Evolutionary conservation across 2,113 vertebrate genomes (phyloP).

Genomic region (Oxyruncus cristatus): DNA sequence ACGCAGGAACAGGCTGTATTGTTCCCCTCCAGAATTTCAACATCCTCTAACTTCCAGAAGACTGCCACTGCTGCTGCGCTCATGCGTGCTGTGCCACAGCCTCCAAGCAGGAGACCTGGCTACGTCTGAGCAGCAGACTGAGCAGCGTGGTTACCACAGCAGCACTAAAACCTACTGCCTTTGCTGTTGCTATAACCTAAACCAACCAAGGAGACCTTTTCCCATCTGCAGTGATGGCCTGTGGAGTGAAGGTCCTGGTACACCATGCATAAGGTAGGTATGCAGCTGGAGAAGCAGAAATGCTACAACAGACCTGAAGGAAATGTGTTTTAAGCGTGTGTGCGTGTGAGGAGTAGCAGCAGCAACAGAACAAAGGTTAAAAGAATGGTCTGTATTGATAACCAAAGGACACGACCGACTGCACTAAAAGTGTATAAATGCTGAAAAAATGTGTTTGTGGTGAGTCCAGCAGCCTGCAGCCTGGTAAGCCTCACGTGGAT

Average conservation of each 20-base stretch:
- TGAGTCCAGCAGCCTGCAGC: not conserved
- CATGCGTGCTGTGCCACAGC: fast-evolving
- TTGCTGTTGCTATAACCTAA: not conserved
- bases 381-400: not conserved
- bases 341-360: not conserved
- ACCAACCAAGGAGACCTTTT: not conserved
- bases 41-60: not conserved
- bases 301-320: not conserved
- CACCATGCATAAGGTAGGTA: not conserved
- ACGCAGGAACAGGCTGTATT: not conserved
- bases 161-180: not conserved
- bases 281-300: not conserved
- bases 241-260: not conserved
- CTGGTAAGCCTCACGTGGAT: not conserved
- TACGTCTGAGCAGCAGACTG: not conserved
- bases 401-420: not conserved
- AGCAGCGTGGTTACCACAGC: not conserved
- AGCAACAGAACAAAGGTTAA: not conserved
- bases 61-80: not conserved
- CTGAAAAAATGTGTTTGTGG: not conserved
- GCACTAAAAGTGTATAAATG: not conserved
- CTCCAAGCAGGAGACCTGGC: not conserved
- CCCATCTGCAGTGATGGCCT: not conserved
- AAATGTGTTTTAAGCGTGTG: not conserved
- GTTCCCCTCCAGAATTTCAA: not conserved